These are phyloP conservation scores for Brachionichthys hirsutus DNA, from an alignment of 2,113 vertebrate species.

Conservation along the genomic window DNA sequence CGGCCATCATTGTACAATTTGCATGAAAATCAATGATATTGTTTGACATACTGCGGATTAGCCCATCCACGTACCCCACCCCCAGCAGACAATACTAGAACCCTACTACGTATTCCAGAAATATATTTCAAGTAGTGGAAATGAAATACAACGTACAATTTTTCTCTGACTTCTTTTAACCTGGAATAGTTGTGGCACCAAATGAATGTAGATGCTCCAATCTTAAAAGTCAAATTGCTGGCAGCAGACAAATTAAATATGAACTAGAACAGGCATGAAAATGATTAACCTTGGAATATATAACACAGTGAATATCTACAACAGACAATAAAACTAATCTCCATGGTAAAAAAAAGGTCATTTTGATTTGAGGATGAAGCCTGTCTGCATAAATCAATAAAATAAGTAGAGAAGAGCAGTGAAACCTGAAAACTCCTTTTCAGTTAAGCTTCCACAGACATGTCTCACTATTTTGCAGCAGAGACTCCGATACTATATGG, in stretches of 20 bases:
- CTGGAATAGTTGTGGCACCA: conserved; percentile 61
- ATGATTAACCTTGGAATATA: conserved; percentile 52
- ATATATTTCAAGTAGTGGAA: conserved; percentile 67
- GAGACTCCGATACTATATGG: neutral
- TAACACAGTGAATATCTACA: conserved; percentile 32
- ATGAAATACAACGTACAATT: conserved; percentile 57
- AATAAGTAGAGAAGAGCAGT: conserved; percentile 21
- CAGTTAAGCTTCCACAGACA: conserved; percentile 9
- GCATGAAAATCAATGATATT: conserved; percentile 53
- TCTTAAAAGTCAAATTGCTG: conserved; percentile 71
- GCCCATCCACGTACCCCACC: conserved; percentile 66
- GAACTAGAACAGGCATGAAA: conserved; percentile 48
- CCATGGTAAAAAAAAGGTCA: conserved; percentile 31
- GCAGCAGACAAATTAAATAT: conserved; percentile 56
- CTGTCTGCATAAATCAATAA: conserved; percentile 34
- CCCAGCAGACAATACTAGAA: conserved; percentile 22
- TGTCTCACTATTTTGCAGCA: conserved; percentile 13
- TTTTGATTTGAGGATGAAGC: conserved; percentile 40
- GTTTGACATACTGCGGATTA: conserved; percentile 26
- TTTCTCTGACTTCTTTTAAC: conserved; percentile 59
- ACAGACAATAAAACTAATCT: conserved; percentile 57
- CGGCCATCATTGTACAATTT: conserved; percentile 36
- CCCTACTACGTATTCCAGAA: conserved; percentile 45
- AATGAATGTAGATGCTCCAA: conserved; percentile 54
- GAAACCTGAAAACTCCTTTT: conserved; percentile 10